Evolutionary conservation across 30 jellyfish, hydroid and myxozoan species (phyloP).

Genomic region (Aurelia sp.): DNA sequence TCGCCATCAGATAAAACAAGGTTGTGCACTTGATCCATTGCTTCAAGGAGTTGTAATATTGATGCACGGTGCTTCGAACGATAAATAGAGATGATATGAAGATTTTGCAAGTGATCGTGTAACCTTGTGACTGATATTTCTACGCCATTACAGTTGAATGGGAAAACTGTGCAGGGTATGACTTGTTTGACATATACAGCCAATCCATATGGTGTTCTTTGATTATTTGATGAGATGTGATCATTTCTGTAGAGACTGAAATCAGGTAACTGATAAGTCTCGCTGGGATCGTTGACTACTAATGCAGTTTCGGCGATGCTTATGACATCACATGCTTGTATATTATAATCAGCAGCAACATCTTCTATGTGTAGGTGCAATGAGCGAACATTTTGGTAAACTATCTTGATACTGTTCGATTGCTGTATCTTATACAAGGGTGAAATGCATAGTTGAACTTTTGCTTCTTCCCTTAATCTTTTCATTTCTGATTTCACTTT

Average conservation of each 20-base stretch:
- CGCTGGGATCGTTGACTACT: no score
- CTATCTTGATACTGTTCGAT: neutral
- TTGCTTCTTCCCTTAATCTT: constrained; percentile 2
- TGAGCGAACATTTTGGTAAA: constrained; percentile 33
- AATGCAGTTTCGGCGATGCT: constrained; percentile 23
- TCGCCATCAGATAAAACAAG: neutral
- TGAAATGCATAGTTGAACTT: neutral
- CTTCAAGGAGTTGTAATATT: neutral
- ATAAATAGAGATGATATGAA: neutral
- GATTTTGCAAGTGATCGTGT: no score
- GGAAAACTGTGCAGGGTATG: neutral
- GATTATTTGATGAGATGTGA: neutral
- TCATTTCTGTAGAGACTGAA: constrained; percentile 30
- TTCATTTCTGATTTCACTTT: constrained; percentile 37
- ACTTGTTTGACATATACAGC: constrained; percentile 14
- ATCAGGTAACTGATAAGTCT: neutral
- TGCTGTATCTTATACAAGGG: neutral
- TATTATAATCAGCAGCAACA: constrained; percentile 9
- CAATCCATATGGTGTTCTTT: neutral
- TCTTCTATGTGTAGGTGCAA: constrained; percentile 12
- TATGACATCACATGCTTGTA: constrained; percentile 9
- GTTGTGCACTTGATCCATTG: neutral
- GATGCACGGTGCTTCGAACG: neutral
- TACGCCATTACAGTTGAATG: neutral
- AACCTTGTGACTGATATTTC: constrained; percentile 2